phyloP scores from a whole-genome alignment of 2,888 invertebrate genomes.

The Sympetrum striolatum region DNA sequence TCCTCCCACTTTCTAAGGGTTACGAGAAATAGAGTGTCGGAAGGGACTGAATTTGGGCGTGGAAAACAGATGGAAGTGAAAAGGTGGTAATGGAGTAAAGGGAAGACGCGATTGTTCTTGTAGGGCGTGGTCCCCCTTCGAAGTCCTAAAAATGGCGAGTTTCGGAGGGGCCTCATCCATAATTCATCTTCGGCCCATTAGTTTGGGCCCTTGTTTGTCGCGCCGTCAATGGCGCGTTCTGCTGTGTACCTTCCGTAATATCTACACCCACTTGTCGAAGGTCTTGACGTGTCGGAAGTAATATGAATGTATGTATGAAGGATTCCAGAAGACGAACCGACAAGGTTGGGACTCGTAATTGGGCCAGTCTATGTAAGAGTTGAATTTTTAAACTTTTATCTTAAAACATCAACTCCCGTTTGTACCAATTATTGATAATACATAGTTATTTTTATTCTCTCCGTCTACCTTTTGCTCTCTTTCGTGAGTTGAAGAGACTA shows the following conservation, averaged over 20 bases:
- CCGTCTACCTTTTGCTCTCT: too few relatives aligned
- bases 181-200: background rate
- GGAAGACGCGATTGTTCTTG: background rate
- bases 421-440: too few relatives aligned
- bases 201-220: background rate
- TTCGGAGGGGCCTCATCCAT: background rate
- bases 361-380: too few relatives aligned
- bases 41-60: background rate
- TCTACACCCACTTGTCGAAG: background rate
- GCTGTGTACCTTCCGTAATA: background rate
- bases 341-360: too few relatives aligned
- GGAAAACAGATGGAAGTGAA: background rate
- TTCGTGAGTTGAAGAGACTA: too few relatives aligned
- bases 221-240: background rate
- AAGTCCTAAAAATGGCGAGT: background rate
- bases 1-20: background rate
- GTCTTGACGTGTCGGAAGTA: background rate
- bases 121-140: background rate
- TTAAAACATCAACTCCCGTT: too few relatives aligned
- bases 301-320: too few relatives aligned
- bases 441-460: too few relatives aligned
- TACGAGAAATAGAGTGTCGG: background rate
- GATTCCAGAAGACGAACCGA: too few relatives aligned
- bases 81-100: background rate
- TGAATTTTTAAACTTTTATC: too few relatives aligned